These are phyloP conservation scores for Pocota personata DNA, from an alignment of 2,888 invertebrate genomes.

Conservation along the genomic window DNA sequence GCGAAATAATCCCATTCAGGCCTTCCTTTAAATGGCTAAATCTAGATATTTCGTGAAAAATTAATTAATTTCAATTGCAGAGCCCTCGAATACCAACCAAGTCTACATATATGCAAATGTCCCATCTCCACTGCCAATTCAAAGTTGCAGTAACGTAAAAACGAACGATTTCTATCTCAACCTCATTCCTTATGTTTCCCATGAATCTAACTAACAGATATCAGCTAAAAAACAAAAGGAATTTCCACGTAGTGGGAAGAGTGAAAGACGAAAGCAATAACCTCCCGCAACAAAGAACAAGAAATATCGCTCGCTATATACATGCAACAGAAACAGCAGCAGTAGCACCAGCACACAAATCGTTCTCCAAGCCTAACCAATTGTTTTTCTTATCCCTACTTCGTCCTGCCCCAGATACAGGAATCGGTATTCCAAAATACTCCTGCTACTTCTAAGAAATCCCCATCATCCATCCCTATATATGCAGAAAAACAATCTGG, in stretches of 20 bases:
- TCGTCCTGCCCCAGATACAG: slow-evolving; percentile 63
- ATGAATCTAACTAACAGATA: slow-evolving; percentile 34
- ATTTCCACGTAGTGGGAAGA: neutral
- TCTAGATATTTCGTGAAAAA: slow-evolving; percentile 58
- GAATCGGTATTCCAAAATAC: slow-evolving; percentile 15
- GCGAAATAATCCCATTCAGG: neutral
- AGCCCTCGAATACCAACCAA: slow-evolving; percentile 14
- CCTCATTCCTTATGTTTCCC: slow-evolving; percentile 11
- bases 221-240: slow-evolving; percentile 17
- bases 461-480: slow-evolving; percentile 2
- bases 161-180: slow-evolving; percentile 26
- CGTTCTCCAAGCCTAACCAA: slow-evolving; percentile 42
- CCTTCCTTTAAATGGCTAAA: slow-evolving; percentile 29
- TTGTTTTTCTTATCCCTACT: slow-evolving; percentile 51
- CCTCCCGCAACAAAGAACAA: slow-evolving; percentile 68
- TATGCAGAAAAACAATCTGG: slow-evolving; percentile 53
- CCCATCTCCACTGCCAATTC: slow-evolving; percentile 34
- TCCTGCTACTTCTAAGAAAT: slow-evolving; percentile 26
- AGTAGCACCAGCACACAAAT: slow-evolving; percentile 31
- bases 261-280: slow-evolving; percentile 66
- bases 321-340: slow-evolving; percentile 35
- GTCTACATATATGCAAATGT: slow-evolving; percentile 39
- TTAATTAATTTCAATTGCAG: slow-evolving; percentile 62
- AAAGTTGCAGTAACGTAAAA: slow-evolving; percentile 57
- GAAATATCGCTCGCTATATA: slow-evolving; percentile 12